Conservation (phyloP, 2,113 vertebrate species). For the Barbus barbus region DNA sequence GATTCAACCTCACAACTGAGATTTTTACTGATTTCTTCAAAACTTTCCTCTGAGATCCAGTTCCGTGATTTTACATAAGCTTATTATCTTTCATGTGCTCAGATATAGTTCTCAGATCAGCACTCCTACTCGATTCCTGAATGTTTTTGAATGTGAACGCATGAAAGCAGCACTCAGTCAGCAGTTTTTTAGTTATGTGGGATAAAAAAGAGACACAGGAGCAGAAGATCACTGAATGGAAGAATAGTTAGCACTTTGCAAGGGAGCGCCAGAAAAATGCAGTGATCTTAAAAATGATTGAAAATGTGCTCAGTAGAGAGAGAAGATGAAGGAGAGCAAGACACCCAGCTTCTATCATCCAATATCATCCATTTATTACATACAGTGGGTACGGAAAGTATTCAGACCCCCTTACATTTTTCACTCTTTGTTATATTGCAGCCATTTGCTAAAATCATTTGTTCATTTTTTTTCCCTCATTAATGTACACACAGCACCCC, state of each 20-base stretch:
- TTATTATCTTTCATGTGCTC: neutral
- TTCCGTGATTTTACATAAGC: neutral
- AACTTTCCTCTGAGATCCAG: neutral
- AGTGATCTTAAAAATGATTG: slow-evolving; percentile 8
- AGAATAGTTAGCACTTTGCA: neutral
- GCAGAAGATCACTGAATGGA: neutral
- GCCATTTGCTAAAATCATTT: too few species aligned
- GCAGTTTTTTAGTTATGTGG: neutral
- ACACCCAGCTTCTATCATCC: slow-evolving; percentile 9
- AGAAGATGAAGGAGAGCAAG: slow-evolving; percentile 72
- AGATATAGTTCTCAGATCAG: neutral
- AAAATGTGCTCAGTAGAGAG: slow-evolving; percentile 39
- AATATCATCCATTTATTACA: too few species aligned
- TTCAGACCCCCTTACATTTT: too few species aligned
- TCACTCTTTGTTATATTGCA: too few species aligned
- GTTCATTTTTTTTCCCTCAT: too few species aligned
- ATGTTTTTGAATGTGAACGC: neutral
- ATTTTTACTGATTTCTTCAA: neutral
- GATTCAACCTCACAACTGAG: too few species aligned
- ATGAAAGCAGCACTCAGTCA: neutral
- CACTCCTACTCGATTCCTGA: neutral
- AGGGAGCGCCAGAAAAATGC: neutral
- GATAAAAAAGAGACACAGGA: neutral
- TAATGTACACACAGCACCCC: too few species aligned
- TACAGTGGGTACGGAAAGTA: too few species aligned